phyloP scores from a whole-genome alignment of 2,888 invertebrate species.

The Andrena hattorfiana region DNA sequence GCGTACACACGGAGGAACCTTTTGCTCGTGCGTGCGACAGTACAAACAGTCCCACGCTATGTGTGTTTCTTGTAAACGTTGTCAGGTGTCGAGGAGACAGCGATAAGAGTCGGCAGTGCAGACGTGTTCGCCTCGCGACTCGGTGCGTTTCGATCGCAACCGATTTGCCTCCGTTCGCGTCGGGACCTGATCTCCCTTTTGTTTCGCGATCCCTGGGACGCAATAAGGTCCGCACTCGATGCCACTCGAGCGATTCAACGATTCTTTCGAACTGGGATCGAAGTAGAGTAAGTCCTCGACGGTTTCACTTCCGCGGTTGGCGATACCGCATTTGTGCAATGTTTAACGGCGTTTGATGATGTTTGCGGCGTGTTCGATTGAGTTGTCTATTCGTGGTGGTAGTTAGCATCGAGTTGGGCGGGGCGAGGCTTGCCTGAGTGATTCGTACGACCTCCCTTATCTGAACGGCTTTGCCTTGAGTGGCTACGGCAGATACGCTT shows the following conservation, averaged over 20 bases:
- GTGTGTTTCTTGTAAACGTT: slow-evolving; percentile 16
- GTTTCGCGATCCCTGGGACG: slow-evolving; percentile 3
- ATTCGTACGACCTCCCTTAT: slow-evolving; percentile 39
- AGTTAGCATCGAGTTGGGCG: background rate
- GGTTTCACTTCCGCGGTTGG: too few species aligned
- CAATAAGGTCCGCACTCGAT: background rate
- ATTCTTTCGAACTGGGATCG: background rate
- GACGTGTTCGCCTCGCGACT: slow-evolving; percentile 21
- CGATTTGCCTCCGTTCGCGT: background rate
- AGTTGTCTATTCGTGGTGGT: background rate
- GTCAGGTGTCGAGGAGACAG: slow-evolving; percentile 26
- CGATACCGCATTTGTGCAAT: too few species aligned
- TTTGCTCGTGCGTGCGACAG: background rate
- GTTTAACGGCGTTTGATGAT: background rate
- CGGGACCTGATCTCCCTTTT: slow-evolving; percentile 7
- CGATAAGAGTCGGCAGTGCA: slow-evolving; percentile 61
- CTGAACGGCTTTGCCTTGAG: slow-evolving; percentile 33
- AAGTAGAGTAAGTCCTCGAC: background rate
- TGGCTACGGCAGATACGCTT: slow-evolving; percentile 32
- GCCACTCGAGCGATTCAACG: background rate
- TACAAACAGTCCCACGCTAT: background rate
- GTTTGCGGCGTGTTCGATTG: background rate
- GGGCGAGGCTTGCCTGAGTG: background rate
- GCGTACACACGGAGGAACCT: background rate
- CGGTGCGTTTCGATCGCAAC: slow-evolving; percentile 7